Evolutionary conservation across 2,888 invertebrate species (phyloP).

Genomic region (Scaptomyza caliginosa): DNA sequence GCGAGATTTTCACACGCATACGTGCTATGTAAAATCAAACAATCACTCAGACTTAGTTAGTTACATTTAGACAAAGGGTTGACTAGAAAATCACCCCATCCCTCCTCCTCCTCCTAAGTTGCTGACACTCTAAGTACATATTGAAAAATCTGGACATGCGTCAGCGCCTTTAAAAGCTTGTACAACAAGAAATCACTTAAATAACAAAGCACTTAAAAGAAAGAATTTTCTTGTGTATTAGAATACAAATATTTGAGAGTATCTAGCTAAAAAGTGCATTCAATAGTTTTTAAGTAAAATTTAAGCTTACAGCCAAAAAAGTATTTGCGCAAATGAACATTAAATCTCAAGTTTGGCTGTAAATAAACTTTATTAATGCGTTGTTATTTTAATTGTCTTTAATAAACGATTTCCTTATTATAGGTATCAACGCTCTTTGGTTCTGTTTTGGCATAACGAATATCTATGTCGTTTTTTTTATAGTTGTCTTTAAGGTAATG

Average conservation of each 20-base stretch:
- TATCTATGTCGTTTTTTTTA: background rate
- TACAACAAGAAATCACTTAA: background rate
- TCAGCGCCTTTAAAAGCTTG: background rate
- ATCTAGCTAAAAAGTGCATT: background rate
- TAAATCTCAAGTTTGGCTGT: conserved; percentile 23
- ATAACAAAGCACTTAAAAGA: background rate
- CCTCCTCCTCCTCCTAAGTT: too few species aligned
- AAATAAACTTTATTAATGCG: conserved; percentile 24
- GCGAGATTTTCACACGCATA: conserved; percentile 67
- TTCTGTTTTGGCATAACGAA: background rate
- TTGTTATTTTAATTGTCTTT: conserved; percentile 10
- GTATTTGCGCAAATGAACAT: conserved; percentile 16
- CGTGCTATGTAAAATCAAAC: conserved; percentile 47
- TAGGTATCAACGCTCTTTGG: background rate
- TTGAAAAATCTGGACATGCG: background rate
- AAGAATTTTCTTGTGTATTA: background rate
- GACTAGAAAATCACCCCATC: background rate
- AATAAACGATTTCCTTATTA: conserved; percentile 30
- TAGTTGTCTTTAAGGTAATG: background rate
- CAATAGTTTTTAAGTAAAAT: background rate
- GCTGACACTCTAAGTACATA: background rate
- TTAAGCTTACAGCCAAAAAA: background rate
- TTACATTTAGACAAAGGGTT: background rate
- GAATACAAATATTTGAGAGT: background rate
- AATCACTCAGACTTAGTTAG: conserved; percentile 29